Evolutionary conservation across 2,888 invertebrate species (phyloP), one percentile per base, ranked within the genome.

Genomic region (Agriopis marginaria): DNA sequence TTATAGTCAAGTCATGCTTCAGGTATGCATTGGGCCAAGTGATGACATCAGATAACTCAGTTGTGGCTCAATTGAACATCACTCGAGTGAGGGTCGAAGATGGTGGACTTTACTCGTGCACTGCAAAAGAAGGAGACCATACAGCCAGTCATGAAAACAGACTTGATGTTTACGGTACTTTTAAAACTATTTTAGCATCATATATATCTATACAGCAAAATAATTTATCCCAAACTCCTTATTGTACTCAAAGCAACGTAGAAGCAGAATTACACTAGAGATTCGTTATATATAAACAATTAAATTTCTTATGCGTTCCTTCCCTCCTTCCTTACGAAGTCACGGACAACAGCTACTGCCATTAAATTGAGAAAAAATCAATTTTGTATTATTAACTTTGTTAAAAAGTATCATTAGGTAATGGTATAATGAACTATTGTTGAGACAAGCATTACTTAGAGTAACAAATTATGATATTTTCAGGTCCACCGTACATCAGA

Each of bases 401-500:
- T 32, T 32, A 5, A 32, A 32, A 32, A 32, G 32, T 42, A 42
- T 42, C 3, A 42, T 10, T 42, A 5, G 32, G 2, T 42, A 7
- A 9, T 42, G 42, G 7, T 9, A 23, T 23, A 42, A 9, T 42
- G 42, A 9, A 12, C 5, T 51, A 11, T 7, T 17, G 7, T 12
- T 45, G 12, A 58, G 7, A 42, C 17, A 42, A 49, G 47, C 14
- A n/a, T 39, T n/a, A 58, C 50, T 39, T 53, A 45, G 53, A 58
- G 51, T 59, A 47, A 49, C 23, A 32, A 70, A 56, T 32, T 23
- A n/a, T 14, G 5, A 49, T 23, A 7, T 0, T 86, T 82, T 23
- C 86, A 97, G 97, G 97, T 62, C 96, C 97, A n/a, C 97, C 97
- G 10, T 97, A 96, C 86, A 97, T 97, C 68, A 95, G 97, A 82